phyloP scores from a whole-genome alignment of 2,797 vertebrate species.

The Natrix natrix region DNA sequence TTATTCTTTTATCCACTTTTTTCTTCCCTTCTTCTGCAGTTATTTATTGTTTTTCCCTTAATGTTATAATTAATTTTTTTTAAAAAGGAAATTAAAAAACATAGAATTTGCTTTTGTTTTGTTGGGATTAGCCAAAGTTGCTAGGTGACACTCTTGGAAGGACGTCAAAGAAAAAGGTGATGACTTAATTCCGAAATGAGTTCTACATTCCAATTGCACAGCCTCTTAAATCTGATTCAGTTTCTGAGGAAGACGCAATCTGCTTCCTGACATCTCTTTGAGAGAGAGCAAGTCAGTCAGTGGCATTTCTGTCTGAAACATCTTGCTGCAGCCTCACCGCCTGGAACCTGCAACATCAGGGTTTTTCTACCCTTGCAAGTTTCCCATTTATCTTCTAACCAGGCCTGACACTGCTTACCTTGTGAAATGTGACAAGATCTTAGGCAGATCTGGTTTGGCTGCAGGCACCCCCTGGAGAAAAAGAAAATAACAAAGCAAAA shows the following conservation, averaged over 20 bases:
- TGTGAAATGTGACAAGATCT: conserved; percentile 40
- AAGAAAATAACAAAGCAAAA: conserved; percentile 15
- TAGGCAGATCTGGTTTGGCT: conserved; percentile 37
- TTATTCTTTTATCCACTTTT: neutral
- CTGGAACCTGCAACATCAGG: conserved; percentile 15
- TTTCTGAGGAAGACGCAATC: neutral
- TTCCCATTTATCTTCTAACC: conserved; percentile 35
- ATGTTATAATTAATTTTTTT: neutral
- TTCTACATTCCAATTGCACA: neutral
- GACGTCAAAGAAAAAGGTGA: neutral
- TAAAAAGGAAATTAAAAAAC: too few relatives aligned
- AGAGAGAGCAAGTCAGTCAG: neutral
- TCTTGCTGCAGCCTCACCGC: neutral
- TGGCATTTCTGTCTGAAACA: neutral
- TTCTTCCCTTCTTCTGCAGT: neutral
- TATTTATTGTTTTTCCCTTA: neutral
- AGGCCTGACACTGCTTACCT: conserved; percentile 36
- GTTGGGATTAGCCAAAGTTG: neutral
- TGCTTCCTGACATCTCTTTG: conserved; percentile 2
- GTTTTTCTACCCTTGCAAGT: neutral
- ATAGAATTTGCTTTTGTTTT: neutral
- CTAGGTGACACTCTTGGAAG: neutral
- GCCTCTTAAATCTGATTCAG: neutral
- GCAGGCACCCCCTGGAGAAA: conserved; percentile 26
- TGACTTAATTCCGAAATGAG: neutral